These are phyloP conservation scores for Sinodicranocentrus sp. DNA, from an alignment of 2,888 invertebrate genomes.

Conservation along the genomic window DNA sequence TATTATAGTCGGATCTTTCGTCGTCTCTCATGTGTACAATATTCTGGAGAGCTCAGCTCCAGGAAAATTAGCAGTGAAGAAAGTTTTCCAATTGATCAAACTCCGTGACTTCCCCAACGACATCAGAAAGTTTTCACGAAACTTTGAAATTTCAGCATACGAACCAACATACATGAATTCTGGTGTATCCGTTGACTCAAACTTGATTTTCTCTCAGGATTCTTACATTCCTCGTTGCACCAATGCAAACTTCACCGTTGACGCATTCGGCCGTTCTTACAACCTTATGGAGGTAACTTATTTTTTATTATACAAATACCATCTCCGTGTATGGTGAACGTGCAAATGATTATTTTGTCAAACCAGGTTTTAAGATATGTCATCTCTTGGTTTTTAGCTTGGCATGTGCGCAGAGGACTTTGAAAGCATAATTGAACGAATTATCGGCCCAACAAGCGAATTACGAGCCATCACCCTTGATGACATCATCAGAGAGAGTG, in stretches of 20 bases:
- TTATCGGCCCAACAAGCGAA: constrained; percentile 86
- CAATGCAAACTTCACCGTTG: constrained; percentile 86
- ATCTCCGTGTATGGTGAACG: no score
- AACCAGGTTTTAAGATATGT: neutral
- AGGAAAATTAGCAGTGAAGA: constrained; percentile 83
- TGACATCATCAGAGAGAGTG: constrained; percentile 79
- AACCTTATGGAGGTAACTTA: constrained; percentile 85
- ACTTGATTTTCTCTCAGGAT: constrained; percentile 88
- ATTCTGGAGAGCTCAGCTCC: constrained; percentile 88
- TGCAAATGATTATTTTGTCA: neutral
- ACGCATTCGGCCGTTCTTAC: constrained; percentile 88
- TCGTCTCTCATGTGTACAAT: constrained; percentile 88
- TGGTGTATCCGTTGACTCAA: constrained; percentile 85
- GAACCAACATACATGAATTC: constrained; percentile 85
- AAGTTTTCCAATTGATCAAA: constrained; percentile 81
- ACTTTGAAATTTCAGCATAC: constrained; percentile 85
- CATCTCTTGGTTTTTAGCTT: constrained; percentile 78
- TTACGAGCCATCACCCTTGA: constrained; percentile 81
- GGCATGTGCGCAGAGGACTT: constrained; percentile 88
- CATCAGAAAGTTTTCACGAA: constrained; percentile 85
- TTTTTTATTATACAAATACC: no score
- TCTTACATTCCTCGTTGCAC: constrained; percentile 88
- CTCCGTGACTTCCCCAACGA: constrained; percentile 84
- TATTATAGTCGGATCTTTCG: constrained; percentile 88
- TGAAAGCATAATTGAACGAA: constrained; percentile 86